Evolutionary conservation across 1,140 invertebrate species (phyloP), one percentile per base, ranked within the genome.

Genomic region (Conus ventricosus): DNA sequence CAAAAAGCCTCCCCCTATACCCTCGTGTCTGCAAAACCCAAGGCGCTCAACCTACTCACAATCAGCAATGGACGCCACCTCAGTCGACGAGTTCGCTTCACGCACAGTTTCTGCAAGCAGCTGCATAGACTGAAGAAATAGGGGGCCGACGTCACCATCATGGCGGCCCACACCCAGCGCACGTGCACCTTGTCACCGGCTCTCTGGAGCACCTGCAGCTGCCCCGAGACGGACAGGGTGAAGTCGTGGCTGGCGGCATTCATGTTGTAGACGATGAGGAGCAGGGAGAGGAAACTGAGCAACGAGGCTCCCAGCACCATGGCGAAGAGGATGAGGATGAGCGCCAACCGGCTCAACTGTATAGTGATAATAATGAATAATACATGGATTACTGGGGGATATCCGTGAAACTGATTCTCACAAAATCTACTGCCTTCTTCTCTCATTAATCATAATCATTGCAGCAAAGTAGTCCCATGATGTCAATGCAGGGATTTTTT

Each of bases 231-330:
- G 60, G 83, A 13, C 39, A 85, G 54, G 17, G 27, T 20, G 84
- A 53, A 60, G 75, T 80, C 39, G 11, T 88, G 75, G 25, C 54
- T 27, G 78, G 87, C 76, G 6, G 57, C 17, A 27, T 88, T 85
- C 13, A 88, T 88, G 84, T 88, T 88, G 75, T 80, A 63, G 51
- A 75, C 88, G 39, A 88, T 88, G 83, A 88, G 51, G 53, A 85
- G 83, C 13, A 85, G 80, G n/a, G 53, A 10, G 20, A 85, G 53
- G 53, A 51, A 55, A 23, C 54, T 85, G 75, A 85, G 20, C 4
- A 71, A 76, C 8, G 67, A 57, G 7, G 39, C 27, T 27, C 27
- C 67, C 20, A 85, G 15, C 51, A 85, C 71, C 51, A 88, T 8
- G 55, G 85, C 27, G 75, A 88, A 81, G 0, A 88, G 71, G 55